Evolutionary conservation across 2,888 invertebrate species (phyloP).

Genomic region (Tachina lurida): DNA sequence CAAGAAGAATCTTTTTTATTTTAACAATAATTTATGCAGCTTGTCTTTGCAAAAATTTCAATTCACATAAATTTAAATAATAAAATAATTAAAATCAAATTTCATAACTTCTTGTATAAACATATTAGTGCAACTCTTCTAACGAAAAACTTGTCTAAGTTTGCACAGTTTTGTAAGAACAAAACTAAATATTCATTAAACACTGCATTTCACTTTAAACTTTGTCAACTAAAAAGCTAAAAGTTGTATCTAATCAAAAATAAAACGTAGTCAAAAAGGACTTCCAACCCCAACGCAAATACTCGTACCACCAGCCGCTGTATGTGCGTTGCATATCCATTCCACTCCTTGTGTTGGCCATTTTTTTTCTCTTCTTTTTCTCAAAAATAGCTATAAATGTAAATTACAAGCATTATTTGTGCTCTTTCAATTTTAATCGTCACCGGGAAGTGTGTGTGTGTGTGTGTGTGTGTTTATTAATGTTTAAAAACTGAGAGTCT

Average conservation of each 20-base stretch:
- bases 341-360: neutral
- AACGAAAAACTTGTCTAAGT: too few relatives aligned
- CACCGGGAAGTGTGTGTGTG: slow-evolving; percentile 2
- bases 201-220: neutral
- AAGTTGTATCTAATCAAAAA: neutral
- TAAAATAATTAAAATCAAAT: too few relatives aligned
- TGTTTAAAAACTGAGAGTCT: slow-evolving; percentile 3
- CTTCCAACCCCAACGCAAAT: neutral
- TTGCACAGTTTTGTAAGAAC: neutral
- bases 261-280: neutral
- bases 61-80: too few relatives aligned
- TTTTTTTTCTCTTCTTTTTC: neutral
- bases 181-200: neutral
- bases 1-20: too few relatives aligned
- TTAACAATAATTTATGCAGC: too few relatives aligned
- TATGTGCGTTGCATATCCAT: neutral
- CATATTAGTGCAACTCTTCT: too few relatives aligned
- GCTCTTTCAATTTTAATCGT: slow-evolving; percentile 19
- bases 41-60: too few relatives aligned
- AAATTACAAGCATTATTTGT: slow-evolving; percentile 49
- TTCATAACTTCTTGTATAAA: too few relatives aligned
- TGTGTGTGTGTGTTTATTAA: neutral
- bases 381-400: slow-evolving; percentile 37
- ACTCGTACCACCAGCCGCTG: neutral
- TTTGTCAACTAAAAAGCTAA: neutral